phyloP scores from a whole-genome alignment of 1,140 invertebrate genomes.

The Drosophila sechellia region DNA sequence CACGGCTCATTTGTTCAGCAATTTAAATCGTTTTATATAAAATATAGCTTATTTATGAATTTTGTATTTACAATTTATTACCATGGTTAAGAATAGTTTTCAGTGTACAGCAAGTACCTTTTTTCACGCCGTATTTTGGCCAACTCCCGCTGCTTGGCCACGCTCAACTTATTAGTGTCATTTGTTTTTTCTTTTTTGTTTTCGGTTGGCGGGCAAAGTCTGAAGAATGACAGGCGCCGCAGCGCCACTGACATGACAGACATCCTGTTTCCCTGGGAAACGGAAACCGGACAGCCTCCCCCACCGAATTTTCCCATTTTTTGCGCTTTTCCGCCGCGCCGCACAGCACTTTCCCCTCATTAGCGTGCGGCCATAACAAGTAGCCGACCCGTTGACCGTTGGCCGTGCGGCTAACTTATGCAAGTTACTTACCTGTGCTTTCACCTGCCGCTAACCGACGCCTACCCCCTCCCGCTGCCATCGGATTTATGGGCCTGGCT shows the following conservation, averaged over 20 bases:
- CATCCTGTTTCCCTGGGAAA: slow-evolving; percentile 9
- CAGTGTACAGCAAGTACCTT: not conserved
- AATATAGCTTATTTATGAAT: no score
- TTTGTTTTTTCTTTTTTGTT: slow-evolving; percentile 39
- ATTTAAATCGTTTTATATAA: no score
- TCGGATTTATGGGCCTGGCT: slow-evolving; percentile 49
- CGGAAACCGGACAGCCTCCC: slow-evolving; percentile 8
- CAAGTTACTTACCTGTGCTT: slow-evolving; percentile 54
- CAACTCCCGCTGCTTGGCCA: slow-evolving; percentile 12
- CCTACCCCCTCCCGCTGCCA: not conserved
- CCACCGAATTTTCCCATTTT: not conserved
- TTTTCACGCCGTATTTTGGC: not conserved
- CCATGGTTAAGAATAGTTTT: no score
- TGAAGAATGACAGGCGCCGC: slow-evolving; percentile 49
- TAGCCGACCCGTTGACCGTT: slow-evolving; percentile 46
- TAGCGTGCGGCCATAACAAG: slow-evolving; percentile 47
- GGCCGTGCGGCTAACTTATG: slow-evolving; percentile 39
- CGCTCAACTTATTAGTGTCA: slow-evolving; percentile 58
- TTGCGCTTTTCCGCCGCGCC: slow-evolving; percentile 5
- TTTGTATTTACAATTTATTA: no score
- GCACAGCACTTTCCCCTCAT: slow-evolving; percentile 40
- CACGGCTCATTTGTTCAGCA: no score
- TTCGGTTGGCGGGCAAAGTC: slow-evolving; percentile 43
- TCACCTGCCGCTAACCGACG: no score
- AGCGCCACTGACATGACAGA: slow-evolving; percentile 45